Conservation (phyloP, 2,797 vertebrate genomes). For the Peromyscus nudipes region DNA sequence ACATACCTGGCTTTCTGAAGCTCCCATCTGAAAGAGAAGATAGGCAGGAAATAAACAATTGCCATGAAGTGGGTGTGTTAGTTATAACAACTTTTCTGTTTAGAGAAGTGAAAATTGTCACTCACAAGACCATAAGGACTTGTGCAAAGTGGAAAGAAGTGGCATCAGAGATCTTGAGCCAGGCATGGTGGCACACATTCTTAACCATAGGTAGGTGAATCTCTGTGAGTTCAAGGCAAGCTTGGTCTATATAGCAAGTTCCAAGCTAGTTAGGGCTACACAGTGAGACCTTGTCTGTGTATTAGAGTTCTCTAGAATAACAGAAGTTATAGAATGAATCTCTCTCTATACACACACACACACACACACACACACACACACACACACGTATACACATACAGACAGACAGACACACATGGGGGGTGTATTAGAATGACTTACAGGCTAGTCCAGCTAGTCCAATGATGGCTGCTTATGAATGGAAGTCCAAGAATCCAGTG, state of each 20-base stretch:
- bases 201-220: not conserved
- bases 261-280: not conserved
- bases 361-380: not conserved
- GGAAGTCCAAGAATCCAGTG: not conserved
- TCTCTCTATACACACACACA: not conserved
- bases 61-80: conserved; percentile 9
- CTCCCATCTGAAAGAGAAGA: not conserved
- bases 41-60: conserved; percentile 22
- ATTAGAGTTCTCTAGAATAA: not conserved
- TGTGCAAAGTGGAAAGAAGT: conserved; percentile 34
- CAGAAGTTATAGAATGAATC: not conserved
- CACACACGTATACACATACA: no score
- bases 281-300: not conserved
- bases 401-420: not conserved
- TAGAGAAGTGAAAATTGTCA: conserved; percentile 35
- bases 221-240: not conserved
- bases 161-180: conserved; percentile 20
- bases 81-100: conserved; percentile 13
- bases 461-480: no score
- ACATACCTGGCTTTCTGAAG: not conserved
- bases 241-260: not conserved
- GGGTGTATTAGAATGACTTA: not conserved
- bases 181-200: no score
- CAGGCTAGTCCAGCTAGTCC: not conserved
- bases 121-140: conserved; percentile 15